Conservation (phyloP, 2,888 invertebrate species). For the Tanytarsus gracilentus region DNA sequence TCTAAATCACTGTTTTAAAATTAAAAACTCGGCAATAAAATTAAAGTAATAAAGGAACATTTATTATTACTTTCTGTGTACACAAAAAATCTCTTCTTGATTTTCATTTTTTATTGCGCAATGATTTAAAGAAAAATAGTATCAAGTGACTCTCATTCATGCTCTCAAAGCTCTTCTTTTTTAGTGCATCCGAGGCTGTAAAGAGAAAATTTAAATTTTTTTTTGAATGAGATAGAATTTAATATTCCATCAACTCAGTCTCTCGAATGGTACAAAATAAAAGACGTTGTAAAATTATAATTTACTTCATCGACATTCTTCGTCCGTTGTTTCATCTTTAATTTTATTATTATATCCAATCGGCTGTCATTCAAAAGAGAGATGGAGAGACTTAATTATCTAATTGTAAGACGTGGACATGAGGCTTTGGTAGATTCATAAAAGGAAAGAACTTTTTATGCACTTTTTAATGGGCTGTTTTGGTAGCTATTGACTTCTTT, state of each 20-base stretch:
- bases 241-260: constrained; percentile 3
- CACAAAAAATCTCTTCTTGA: constrained; percentile 9
- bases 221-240: too few relatives aligned
- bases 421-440: not conserved
- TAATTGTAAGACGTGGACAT: constrained; percentile 9
- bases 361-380: constrained; percentile 11
- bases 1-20: constrained; percentile 23
- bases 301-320: too few relatives aligned
- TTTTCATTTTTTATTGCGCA: not conserved
- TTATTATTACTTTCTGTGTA: constrained; percentile 9
- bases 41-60: constrained; percentile 25
- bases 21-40: constrained; percentile 22
- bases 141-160: not conserved
- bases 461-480: too few relatives aligned
- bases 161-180: not conserved
- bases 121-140: not conserved
- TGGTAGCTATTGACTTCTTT: too few relatives aligned
- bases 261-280: too few relatives aligned
- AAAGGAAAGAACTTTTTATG: too few relatives aligned
- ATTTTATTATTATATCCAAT: too few relatives aligned
- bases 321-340: too few relatives aligned
- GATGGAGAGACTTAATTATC: constrained; percentile 22
- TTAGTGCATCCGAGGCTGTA: too few relatives aligned
- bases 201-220: too few relatives aligned
- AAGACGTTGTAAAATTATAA: too few relatives aligned